Base-by-base conservation (phyloP, 2,797 vertebrate genomes). In the Enteromius afrohamiltoni region DNA sequence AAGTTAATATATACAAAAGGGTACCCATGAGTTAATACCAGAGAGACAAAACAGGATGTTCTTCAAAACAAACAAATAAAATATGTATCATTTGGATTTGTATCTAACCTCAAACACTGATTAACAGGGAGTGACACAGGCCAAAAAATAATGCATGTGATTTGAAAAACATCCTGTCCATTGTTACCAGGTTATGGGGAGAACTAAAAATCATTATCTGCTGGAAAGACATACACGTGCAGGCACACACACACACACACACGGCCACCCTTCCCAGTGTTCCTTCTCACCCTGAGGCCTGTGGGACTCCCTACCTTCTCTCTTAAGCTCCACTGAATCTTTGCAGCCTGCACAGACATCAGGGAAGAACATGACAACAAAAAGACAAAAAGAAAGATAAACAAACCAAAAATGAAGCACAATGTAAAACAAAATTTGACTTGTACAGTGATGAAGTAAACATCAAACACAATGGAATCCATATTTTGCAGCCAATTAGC, bases 291-390 rank as follows among this genome's bases (percentile, higher is more conserved):
- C 94, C 93, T 92, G 92, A 88, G 89, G 91, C 88, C 91, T 93
- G 91, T 88, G 90, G 91, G 90, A 91, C 90, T 93, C 91, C 94
- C 94, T 95, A 95, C 94, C 92, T 94, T 94, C 92, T 95, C 94
- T 93, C 93, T 92, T 94, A 96, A 94, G 91, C 93, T 93, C 95
- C 95, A 95, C 91, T 95, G 94, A 90, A 92, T 91, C 89, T 94
- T 93, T 92, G 93, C 92, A 93, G 94, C 94, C 95, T 96, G 93
- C 88, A 91, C 91, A 92, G 89, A 93, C 88, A 94, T 92, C 90
- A 88, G 90, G 86, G 84, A 55, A 83, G 77, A 77, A 80, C 34
- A 86, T 80, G 70, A 87, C 68, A 42, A 88, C 80, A 88, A 67
- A 83, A 81, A 69, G 79, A 92, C 89, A 90, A 89, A 83, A 29